Evolutionary conservation across 2,113 vertebrate genomes (phyloP).

Genomic region (Microcebus griseorufus): DNA sequence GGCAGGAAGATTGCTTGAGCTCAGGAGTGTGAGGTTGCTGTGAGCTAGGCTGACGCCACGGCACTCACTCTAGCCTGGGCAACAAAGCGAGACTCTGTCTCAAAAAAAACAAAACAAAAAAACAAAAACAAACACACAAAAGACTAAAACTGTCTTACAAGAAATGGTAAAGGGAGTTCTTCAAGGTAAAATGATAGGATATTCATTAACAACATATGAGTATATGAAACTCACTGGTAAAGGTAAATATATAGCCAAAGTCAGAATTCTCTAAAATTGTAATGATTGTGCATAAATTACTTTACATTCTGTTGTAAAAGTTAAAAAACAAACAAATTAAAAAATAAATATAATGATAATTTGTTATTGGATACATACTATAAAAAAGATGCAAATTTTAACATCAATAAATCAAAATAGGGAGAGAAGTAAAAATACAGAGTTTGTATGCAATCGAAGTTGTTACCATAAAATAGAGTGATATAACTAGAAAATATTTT

Average conservation of each 20-base stretch:
- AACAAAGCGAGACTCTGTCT: too few relatives aligned
- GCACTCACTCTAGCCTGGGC: too few relatives aligned
- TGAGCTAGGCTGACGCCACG: too few relatives aligned
- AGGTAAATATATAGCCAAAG: not conserved
- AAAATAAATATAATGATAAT: not conserved
- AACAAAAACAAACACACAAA: not conserved
- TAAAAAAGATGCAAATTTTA: not conserved
- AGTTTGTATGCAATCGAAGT: not conserved
- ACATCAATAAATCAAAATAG: not conserved
- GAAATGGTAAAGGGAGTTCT: not conserved
- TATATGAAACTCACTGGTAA: not conserved
- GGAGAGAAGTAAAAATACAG: not conserved
- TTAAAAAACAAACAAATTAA: not conserved
- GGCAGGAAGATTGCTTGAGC: too few relatives aligned
- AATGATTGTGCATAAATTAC: not conserved
- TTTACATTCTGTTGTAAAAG: not conserved
- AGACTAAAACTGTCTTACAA: not conserved
- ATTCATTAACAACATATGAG: not conserved
- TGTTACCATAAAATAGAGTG: not conserved
- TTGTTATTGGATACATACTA: not conserved
- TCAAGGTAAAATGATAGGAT: not conserved
- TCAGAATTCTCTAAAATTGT: not conserved
- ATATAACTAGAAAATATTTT: not conserved
- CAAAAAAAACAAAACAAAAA: too few relatives aligned
- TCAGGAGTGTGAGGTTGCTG: too few relatives aligned